phyloP scores from a whole-genome alignment of 2,888 invertebrate species.

The Tetheella fluctuosa region DNA sequence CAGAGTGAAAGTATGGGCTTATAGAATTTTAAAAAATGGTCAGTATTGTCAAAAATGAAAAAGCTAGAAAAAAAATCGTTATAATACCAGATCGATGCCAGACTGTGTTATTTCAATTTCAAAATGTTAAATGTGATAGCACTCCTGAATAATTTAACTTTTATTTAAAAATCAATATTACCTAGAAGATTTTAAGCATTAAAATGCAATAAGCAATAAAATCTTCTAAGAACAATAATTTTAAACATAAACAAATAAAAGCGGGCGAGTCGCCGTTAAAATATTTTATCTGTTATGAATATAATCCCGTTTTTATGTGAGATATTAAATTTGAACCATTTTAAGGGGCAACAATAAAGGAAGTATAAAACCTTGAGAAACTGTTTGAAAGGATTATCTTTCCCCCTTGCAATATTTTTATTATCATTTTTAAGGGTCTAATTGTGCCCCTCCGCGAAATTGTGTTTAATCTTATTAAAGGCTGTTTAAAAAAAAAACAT shows the following conservation, averaged over 20 bases:
- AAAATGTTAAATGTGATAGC: background rate
- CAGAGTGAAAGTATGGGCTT: too few species aligned
- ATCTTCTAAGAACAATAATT: slow-evolving; percentile 69
- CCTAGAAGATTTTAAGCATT: slow-evolving; percentile 24
- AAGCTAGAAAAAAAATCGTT: too few species aligned
- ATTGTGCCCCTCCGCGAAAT: slow-evolving; percentile 43
- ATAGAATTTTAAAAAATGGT: too few species aligned
- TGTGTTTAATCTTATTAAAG: slow-evolving; percentile 28
- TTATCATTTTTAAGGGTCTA: slow-evolving; percentile 59
- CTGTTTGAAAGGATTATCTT: slow-evolving; percentile 67
- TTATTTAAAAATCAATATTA: background rate
- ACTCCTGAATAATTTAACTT: background rate
- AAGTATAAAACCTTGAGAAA: slow-evolving; percentile 65
- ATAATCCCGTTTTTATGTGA: slow-evolving; percentile 74
- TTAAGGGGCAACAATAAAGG: slow-evolving; percentile 63
- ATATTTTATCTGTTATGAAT: slow-evolving; percentile 82
- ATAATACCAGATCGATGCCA: too few species aligned
- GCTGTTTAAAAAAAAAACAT: slow-evolving; percentile 14
- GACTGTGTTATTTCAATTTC: background rate
- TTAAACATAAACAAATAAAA: slow-evolving; percentile 78
- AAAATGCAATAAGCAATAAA: slow-evolving; percentile 58
- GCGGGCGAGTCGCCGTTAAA: slow-evolving; percentile 69
- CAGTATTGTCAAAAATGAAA: background rate
- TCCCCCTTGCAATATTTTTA: slow-evolving; percentile 53
- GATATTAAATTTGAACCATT: slow-evolving; percentile 69